These are phyloP conservation scores for Yponomeuta plumbellus DNA, from an alignment of 2,888 invertebrate species.

Conservation along the genomic window DNA sequence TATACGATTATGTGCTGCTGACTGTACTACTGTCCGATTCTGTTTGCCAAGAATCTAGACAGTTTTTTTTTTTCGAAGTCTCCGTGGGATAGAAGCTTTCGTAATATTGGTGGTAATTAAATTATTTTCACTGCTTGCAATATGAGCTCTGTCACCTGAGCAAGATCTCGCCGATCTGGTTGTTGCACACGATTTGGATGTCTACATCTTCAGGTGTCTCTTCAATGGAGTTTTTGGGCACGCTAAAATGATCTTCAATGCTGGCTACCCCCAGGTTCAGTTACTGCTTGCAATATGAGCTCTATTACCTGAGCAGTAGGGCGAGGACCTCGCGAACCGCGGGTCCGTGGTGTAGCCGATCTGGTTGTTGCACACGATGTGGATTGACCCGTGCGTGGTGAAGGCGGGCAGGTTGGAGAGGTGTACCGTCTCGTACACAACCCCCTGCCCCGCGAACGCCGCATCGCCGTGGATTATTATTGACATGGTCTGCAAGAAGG, in stretches of 20 bases:
- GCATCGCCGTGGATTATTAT: conserved; percentile 83
- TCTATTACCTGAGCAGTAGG: conserved; percentile 84
- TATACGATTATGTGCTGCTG: too few relatives aligned
- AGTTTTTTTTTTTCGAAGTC: too few relatives aligned
- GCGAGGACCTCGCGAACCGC: conserved; percentile 88
- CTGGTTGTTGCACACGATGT: conserved; percentile 84
- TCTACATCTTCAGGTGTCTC: conserved; percentile 29
- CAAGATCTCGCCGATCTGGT: conserved; percentile 94
- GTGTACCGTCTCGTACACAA: conserved; percentile 81
- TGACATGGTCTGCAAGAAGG: conserved; percentile 69
- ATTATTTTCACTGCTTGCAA: background rate
- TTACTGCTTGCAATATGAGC: background rate
- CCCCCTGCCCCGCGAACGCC: conserved; percentile 80
- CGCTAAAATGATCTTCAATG: too few relatives aligned
- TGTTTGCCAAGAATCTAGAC: too few relatives aligned
- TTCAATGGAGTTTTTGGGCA: too few relatives aligned
- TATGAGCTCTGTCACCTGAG: conserved; percentile 65
- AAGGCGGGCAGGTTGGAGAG: conserved; percentile 78
- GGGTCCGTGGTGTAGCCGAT: conserved; percentile 97
- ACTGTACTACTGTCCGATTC: too few relatives aligned
- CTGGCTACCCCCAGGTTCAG: too few relatives aligned
- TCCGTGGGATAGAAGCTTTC: too few relatives aligned
- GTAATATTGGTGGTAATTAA: too few relatives aligned
- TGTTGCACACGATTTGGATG: conserved; percentile 81
- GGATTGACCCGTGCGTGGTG: conserved; percentile 79